phyloP scores from a whole-genome alignment of 2,888 invertebrate species.

The Drosophila prolongata region DNA sequence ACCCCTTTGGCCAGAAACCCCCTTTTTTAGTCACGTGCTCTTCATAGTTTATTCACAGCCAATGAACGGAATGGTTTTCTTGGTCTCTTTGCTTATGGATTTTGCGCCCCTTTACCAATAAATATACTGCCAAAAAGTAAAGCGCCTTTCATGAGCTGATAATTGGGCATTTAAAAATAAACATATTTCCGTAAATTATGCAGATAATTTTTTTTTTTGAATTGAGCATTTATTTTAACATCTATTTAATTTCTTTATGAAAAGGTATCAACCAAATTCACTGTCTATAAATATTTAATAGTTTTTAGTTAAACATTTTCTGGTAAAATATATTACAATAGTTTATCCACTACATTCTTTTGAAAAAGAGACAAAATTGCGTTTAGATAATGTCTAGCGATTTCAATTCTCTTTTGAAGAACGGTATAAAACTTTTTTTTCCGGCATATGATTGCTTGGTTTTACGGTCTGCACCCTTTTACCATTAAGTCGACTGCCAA shows the following conservation, averaged over 20 bases:
- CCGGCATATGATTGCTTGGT: no score
- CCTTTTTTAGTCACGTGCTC: constrained; percentile 54
- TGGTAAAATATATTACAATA: background rate
- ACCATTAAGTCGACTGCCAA: constrained; percentile 45
- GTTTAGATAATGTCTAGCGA: no score
- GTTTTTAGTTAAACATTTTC: no score
- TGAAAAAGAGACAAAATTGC: no score
- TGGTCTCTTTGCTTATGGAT: background rate
- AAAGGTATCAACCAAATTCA: no score
- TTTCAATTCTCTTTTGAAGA: no score
- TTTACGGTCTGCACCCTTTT: constrained; percentile 9
- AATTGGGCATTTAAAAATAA: constrained; percentile 61
- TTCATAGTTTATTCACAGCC: constrained; percentile 53
- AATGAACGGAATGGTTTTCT: constrained; percentile 27
- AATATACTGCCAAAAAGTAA: constrained; percentile 22
- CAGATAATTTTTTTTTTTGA: constrained; percentile 14
- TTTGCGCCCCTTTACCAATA: constrained; percentile 20
- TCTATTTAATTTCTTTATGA: no score
- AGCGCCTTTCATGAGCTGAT: constrained; percentile 47
- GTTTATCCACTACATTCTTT: no score
- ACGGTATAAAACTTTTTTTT: background rate
- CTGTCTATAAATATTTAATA: no score
- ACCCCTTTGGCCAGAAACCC: constrained; percentile 47
- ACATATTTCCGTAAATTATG: constrained; percentile 58
- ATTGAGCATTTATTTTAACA: no score